phyloP scores from a whole-genome alignment of 2,888 invertebrate genomes.

The Hirtodrosophila duncani region DNA sequence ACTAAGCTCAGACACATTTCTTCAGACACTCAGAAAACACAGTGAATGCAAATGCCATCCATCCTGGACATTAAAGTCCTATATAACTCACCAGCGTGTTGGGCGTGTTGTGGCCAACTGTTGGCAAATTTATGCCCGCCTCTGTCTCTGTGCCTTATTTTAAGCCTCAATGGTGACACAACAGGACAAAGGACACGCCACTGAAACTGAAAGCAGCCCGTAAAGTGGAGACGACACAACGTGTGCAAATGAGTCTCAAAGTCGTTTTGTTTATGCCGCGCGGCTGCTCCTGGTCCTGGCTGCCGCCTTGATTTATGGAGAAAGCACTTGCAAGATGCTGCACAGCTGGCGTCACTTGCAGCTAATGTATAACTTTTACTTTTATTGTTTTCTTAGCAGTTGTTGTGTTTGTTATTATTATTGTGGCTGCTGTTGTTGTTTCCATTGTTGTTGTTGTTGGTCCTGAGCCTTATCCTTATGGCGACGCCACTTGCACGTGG shows the following conservation, averaged over 20 bases:
- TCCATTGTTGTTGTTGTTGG: slow-evolving; percentile 12
- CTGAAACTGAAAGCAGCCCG: slow-evolving; percentile 9
- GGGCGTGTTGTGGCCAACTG: slow-evolving; percentile 35
- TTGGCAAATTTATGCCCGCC: slow-evolving; percentile 53
- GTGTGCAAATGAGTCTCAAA: slow-evolving; percentile 57
- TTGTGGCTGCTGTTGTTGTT: slow-evolving; percentile 8
- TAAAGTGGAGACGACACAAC: slow-evolving; percentile 15
- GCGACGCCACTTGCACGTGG: slow-evolving; percentile 68
- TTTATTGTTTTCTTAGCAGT: slow-evolving; percentile 18
- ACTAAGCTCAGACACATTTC: no score
- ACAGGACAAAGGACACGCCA: slow-evolving; percentile 36
- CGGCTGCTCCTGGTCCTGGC: slow-evolving; percentile 30
- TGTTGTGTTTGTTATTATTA: slow-evolving; percentile 31
- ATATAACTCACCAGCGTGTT: slow-evolving; percentile 22
- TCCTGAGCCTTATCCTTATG: slow-evolving; percentile 27
- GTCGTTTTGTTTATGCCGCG: slow-evolving; percentile 36
- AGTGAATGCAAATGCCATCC: no score
- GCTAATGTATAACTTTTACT: slow-evolving; percentile 21
- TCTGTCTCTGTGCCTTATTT: slow-evolving; percentile 1
- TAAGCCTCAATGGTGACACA: slow-evolving; percentile 13
- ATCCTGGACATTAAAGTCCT: no score
- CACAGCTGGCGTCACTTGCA: slow-evolving; percentile 49
- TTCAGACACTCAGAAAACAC: no score
- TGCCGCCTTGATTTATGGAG: slow-evolving; percentile 48
- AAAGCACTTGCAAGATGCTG: slow-evolving; percentile 56